Evolutionary conservation across 2,113 vertebrate species (phyloP).

Genomic region (Ardeotis arabs): DNA sequence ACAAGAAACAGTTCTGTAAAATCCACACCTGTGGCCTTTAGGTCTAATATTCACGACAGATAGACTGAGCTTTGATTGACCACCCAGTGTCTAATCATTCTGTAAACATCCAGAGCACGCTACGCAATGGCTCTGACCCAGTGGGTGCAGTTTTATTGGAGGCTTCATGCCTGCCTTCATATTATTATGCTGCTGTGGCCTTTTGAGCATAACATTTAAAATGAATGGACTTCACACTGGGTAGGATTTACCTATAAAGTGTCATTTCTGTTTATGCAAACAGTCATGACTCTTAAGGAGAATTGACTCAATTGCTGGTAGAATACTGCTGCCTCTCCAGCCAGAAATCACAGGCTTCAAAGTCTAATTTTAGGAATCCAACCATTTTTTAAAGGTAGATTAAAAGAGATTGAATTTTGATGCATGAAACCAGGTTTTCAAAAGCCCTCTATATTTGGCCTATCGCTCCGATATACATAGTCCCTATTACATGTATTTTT

Average conservation of each 20-base stretch:
- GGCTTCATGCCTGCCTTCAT: slow-evolving; percentile 57
- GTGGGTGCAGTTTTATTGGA: slow-evolving; percentile 63
- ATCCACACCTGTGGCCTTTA: slow-evolving; percentile 44
- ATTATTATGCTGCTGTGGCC: slow-evolving; percentile 51
- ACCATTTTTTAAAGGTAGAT: not conserved
- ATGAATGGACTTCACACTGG: slow-evolving; percentile 52
- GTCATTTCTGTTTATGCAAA: slow-evolving; percentile 70
- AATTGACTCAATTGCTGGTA: slow-evolving; percentile 43
- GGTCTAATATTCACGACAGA: slow-evolving; percentile 41
- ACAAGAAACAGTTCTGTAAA: slow-evolving; percentile 29
- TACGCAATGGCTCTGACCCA: slow-evolving; percentile 55
- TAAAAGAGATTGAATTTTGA: slow-evolving; percentile 29
- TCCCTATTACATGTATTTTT: not conserved
- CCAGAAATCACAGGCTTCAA: slow-evolving; percentile 2
- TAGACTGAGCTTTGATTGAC: slow-evolving; percentile 61
- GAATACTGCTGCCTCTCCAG: not conserved
- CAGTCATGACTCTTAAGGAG: slow-evolving; percentile 40
- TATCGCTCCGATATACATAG: not conserved
- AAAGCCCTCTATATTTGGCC: not conserved
- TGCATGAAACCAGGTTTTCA: not conserved
- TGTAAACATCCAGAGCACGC: slow-evolving; percentile 66
- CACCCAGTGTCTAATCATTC: slow-evolving; percentile 69
- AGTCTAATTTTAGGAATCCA: not conserved
- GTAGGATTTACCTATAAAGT: slow-evolving; percentile 60
- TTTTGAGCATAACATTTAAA: slow-evolving; percentile 63